Evolutionary conservation across 2,113 vertebrate species (phyloP).

Genomic region (Erpornis zantholeuca): DNA sequence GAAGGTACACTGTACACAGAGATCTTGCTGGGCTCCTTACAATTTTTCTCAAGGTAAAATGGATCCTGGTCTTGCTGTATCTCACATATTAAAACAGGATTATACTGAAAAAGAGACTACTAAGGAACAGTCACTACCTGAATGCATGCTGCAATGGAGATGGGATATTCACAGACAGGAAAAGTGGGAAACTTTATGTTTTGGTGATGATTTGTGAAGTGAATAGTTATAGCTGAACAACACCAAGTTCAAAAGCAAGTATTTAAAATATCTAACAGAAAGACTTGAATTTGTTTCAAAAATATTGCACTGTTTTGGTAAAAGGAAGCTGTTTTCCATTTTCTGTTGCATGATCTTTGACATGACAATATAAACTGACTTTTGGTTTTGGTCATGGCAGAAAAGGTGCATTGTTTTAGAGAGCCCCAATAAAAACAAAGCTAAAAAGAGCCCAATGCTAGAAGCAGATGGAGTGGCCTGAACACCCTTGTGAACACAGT

Average conservation of each 20-base stretch:
- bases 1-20: not conserved
- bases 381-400: not conserved
- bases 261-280: not conserved
- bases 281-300: not conserved
- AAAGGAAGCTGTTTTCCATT: not conserved
- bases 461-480: not conserved
- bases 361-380: not conserved
- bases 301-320: not conserved
- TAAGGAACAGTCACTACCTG: not conserved
- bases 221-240: not conserved
- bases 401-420: not conserved
- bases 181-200: not conserved
- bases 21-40: not conserved
- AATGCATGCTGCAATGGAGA: not conserved
- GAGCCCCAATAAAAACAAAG: not conserved
- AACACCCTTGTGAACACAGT: not conserved
- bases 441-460: not conserved
- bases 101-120: not conserved
- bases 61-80: not conserved
- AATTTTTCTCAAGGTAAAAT: not conserved
- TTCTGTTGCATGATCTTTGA: constrained; percentile 27
- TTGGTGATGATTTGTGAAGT: not conserved
- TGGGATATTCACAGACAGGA: not conserved
- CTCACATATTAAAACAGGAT: not conserved
- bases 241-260: not conserved